Base-by-base conservation (phyloP, 2,113 vertebrate genomes). In the Cephalopholis sonnerati region DNA sequence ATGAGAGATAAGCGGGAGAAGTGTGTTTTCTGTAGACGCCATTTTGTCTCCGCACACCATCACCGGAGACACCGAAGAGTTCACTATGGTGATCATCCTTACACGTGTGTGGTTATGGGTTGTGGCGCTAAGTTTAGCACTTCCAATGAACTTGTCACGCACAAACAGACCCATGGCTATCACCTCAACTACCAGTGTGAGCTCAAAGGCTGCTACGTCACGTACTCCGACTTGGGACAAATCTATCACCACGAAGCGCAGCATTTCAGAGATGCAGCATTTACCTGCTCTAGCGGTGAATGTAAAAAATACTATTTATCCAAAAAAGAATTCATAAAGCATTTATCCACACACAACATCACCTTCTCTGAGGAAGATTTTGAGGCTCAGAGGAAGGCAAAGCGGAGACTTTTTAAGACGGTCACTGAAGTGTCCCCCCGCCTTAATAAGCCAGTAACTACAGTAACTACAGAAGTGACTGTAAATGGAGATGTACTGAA, bases 161-260 rank as follows among this genome's bases (percentile, higher is more conserved):
- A 99, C 94, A 99, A 99, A 79, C 98, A 99, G 13, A 95, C 94
- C 2, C 98, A 99, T 0, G 94, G 97, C 15, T 97, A 96, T 66
- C 97, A 96, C 2, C 95, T 99, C 0, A 96, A 96, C 67, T 99
- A 98, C 12, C 97, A 97, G 55, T 99, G 98, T 88, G 97, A 97
- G 88, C 95, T 99, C 11, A 96, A 96, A 16, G 98, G 97, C 71
- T 99, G 98, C 61, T 96, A 95, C 32, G 94, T 98, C 50, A 96
- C 97, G 22, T 99, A 97, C 91, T 97, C 97, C 63, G 98, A 99
- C 83, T 89, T 99, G 27, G 98, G 97, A 53, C 97, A 98, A 66
- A 96, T 99, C 6, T 99, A 99, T 92, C 98, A 99, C 81, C 98
- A 99, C 0, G 98, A 99, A 93, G 98, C 98, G 12, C 98, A 99